Conservation (phyloP, 1,140 invertebrate species). For the Anthonomus grandis region DNA sequence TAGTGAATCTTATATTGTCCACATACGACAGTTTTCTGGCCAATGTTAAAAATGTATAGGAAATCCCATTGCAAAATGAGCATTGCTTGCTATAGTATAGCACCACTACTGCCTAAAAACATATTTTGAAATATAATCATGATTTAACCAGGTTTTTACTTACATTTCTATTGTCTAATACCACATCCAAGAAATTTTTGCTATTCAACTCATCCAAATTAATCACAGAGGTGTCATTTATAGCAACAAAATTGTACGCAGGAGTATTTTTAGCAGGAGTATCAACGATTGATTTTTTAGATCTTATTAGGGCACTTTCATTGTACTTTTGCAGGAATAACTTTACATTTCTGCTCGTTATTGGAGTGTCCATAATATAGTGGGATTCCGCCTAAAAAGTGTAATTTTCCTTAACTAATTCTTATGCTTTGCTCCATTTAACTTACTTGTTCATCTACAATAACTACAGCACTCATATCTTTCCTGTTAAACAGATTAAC, state of each 20-base stretch:
- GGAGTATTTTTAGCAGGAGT: slow-evolving; percentile 42
- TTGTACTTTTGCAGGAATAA: slow-evolving; percentile 67
- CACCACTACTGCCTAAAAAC: slow-evolving; percentile 64
- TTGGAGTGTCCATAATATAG: slow-evolving; percentile 59
- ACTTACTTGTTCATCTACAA: slow-evolving; percentile 68
- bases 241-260: slow-evolving; percentile 43
- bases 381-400: slow-evolving; percentile 64
- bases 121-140: background rate
- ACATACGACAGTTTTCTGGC: slow-evolving; percentile 61
- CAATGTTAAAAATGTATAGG: slow-evolving; percentile 61
- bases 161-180: slow-evolving; percentile 46
- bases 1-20: slow-evolving; percentile 58
- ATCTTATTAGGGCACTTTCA: slow-evolving; percentile 54
- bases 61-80: slow-evolving; percentile 67
- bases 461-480: slow-evolving; percentile 67
- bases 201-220: slow-evolving; percentile 59
- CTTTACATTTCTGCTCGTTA: slow-evolving; percentile 55
- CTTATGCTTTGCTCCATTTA: background rate
- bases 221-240: slow-evolving; percentile 20
- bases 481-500: slow-evolving; percentile 58
- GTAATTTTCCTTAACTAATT: background rate
- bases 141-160: background rate
- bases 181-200: slow-evolving; percentile 51
- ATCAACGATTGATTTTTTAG: slow-evolving; percentile 38
- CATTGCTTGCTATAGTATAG: slow-evolving; percentile 69